Evolutionary conservation across 2,113 vertebrate species (phyloP).

Genomic region (Dicaeum eximium): DNA sequence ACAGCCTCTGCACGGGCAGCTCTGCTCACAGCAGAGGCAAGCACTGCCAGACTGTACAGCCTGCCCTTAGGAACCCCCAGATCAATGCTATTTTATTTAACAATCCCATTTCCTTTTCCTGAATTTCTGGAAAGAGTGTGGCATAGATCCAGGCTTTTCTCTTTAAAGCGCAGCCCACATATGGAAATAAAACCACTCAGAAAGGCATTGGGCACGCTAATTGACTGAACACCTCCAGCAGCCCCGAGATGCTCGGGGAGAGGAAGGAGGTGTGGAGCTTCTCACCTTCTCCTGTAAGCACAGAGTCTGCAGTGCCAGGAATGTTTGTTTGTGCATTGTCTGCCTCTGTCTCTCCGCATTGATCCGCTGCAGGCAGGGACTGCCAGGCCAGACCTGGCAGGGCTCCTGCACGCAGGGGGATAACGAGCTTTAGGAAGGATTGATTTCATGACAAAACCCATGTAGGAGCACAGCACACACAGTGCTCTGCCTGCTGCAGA

Average conservation of each 20-base stretch:
- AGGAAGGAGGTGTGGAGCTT: background rate
- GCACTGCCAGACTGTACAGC: accelerated
- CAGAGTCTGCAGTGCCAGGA: background rate
- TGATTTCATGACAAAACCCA: background rate
- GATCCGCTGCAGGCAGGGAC: background rate
- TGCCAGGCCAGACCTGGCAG: background rate
- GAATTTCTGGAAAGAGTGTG: conserved; percentile 28
- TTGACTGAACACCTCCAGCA: background rate
- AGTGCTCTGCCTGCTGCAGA: background rate
- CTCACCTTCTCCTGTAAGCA: background rate
- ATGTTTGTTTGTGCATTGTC: background rate
- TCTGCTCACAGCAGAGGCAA: accelerated
- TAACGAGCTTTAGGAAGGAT: background rate
- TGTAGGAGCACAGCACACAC: background rate
- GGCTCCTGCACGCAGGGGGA: background rate
- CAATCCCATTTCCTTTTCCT: conserved; percentile 49
- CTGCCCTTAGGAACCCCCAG: background rate
- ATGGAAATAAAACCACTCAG: conserved; percentile 4
- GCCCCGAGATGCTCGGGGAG: background rate
- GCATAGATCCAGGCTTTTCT: background rate
- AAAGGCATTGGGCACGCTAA: background rate
- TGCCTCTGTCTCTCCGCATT: accelerated
- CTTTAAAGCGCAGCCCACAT: background rate
- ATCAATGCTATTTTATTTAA: background rate
- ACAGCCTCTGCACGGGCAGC: accelerated